Conservation (phyloP, 1,140 invertebrate genomes). For the Hycleus phaleratus region DNA sequence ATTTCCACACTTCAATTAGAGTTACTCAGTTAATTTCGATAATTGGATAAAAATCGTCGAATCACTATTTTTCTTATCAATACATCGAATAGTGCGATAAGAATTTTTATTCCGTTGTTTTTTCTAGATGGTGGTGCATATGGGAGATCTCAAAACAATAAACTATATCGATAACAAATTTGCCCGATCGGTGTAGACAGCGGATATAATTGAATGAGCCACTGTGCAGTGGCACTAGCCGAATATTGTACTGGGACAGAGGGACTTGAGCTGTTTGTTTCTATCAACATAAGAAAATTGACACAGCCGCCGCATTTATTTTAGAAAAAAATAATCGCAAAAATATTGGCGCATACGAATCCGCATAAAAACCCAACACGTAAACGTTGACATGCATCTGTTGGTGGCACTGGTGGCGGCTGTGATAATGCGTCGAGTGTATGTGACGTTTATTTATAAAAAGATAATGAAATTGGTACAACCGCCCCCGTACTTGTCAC, state of each 20-base stretch:
- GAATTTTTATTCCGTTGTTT: no score
- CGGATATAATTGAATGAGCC: slow-evolving; percentile 30
- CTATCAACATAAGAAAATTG: slow-evolving; percentile 13
- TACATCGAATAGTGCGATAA: no score
- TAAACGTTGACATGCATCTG: no score
- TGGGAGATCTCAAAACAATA: slow-evolving; percentile 17
- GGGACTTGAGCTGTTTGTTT: slow-evolving; percentile 30
- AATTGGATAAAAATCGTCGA: no score
- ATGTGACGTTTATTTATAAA: not conserved
- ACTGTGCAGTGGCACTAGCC: slow-evolving; percentile 18
- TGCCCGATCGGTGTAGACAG: slow-evolving; percentile 22
- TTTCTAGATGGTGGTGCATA: not conserved
- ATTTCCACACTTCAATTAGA: no score
- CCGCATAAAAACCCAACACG: no score
- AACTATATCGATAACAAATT: slow-evolving; percentile 31
- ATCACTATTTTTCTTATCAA: no score
- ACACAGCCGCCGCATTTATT: not conserved
- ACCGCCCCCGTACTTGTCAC: slow-evolving; percentile 26
- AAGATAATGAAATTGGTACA: not conserved
- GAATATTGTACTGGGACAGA: slow-evolving; percentile 30
- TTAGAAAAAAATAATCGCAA: no score
- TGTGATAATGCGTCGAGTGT: no score
- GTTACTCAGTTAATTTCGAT: no score
- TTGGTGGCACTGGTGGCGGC: no score
- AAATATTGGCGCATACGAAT: no score